Percentiles rank a stretch among this genome's conserved stretches.
Evolutionary conservation across 1,140 invertebrate genomes (phyloP).

Genomic region (Eupristina koningsbergeri): DNA sequence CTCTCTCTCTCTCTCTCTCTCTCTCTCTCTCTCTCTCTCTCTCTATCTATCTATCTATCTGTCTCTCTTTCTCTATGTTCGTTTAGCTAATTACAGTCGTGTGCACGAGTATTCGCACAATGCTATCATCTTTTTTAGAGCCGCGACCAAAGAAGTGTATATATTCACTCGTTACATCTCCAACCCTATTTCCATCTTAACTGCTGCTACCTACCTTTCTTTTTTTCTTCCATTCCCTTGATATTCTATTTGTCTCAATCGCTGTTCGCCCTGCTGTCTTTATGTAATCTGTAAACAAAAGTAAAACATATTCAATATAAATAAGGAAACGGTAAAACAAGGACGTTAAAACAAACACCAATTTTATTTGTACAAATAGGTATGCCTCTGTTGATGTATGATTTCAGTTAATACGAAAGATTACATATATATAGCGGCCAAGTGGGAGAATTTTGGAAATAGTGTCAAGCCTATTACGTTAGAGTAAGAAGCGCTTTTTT

Average conservation of each 20-base stretch:
- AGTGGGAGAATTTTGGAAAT: background rate
- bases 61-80: constrained; percentile 47
- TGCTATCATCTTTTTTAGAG: constrained; percentile 60
- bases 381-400: background rate
- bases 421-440: constrained; percentile 3
- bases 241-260: background rate
- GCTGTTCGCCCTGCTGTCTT: background rate
- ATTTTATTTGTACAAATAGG: constrained; percentile 18
- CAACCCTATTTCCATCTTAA: background rate
- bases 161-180: constrained; percentile 43
- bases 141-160: constrained; percentile 39
- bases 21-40: constrained; percentile 4
- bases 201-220: background rate
- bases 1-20: constrained; percentile 20
- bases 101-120: constrained; percentile 68
- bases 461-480: constrained; percentile 33
- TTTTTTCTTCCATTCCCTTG: constrained; percentile 10
- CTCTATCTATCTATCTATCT: background rate
- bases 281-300: background rate
- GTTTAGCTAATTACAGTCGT: constrained; percentile 68
- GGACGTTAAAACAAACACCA: constrained; percentile 27
- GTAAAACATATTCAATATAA: constrained; percentile 23
- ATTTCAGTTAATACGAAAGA: no score
- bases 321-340: constrained; percentile 35
- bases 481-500: constrained; percentile 17